phyloP scores from a whole-genome alignment of 2,113 vertebrate species.

The Phycodurus eques region DNA sequence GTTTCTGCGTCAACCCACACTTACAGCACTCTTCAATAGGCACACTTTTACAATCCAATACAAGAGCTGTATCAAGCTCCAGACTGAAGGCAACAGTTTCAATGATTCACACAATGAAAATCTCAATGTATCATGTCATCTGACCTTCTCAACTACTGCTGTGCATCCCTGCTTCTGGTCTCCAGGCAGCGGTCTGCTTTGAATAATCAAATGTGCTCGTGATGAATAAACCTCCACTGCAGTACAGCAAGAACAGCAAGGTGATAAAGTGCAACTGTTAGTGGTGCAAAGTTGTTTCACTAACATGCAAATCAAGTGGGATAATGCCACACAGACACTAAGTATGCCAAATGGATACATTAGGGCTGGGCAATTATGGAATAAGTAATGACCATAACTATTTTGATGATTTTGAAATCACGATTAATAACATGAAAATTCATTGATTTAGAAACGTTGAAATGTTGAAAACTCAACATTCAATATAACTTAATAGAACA shows the following conservation, averaged over 20 bases:
- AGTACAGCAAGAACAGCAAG: slow-evolving; percentile 13
- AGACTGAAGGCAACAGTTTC: not conserved
- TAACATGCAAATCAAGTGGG: slow-evolving; percentile 59
- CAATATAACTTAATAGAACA: too few species aligned
- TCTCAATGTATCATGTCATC: slow-evolving; percentile 6
- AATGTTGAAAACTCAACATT: too few species aligned
- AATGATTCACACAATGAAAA: slow-evolving; percentile 6
- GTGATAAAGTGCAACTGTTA: slow-evolving; percentile 42
- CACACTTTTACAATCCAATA: not conserved
- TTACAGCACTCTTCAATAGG: not conserved
- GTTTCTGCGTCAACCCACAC: not conserved
- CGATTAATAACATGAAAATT: too few species aligned
- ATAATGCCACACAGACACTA: not conserved
- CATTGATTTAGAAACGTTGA: too few species aligned
- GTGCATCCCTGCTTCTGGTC: slow-evolving; percentile 6
- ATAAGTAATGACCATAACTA: too few species aligned
- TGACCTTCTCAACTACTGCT: slow-evolving; percentile 2
- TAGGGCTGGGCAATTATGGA: too few species aligned
- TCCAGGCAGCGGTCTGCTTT: slow-evolving; percentile 30
- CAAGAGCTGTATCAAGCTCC: slow-evolving; percentile 5
- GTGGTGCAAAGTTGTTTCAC: slow-evolving; percentile 59
- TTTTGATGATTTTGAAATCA: too few species aligned
- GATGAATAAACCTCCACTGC: slow-evolving; percentile 10
- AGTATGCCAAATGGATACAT: not conserved
- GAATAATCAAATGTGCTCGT: slow-evolving; percentile 60